These are phyloP conservation scores for Psylliodes chrysocephalus DNA, from an alignment of 2,888 invertebrate species.

Conservation along the genomic window DNA sequence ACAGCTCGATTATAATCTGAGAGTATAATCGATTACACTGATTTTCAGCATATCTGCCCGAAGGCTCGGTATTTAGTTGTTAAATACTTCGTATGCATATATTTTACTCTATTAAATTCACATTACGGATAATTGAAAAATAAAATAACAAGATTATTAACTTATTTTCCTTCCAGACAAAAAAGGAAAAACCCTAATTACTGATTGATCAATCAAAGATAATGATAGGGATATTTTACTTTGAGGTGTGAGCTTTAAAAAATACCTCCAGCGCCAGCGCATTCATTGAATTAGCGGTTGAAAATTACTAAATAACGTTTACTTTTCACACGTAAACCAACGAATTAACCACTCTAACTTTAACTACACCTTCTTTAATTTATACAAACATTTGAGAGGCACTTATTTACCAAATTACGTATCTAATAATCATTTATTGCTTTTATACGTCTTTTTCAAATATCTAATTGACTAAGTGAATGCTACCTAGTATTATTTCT, in stretches of 20 bases:
- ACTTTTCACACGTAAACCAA: conserved; percentile 27
- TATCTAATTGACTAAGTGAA: too few species aligned
- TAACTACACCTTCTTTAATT: neutral
- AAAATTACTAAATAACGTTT: conserved; percentile 27
- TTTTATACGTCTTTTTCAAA: too few species aligned
- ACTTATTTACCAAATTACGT: too few species aligned
- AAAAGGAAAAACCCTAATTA: conserved; percentile 32
- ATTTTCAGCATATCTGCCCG: conserved; percentile 43
- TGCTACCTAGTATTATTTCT: too few species aligned
- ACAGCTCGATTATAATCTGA: conserved; percentile 42
- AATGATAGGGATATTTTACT: conserved; percentile 32
- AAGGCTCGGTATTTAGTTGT: conserved; percentile 40
- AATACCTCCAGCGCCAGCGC: conserved; percentile 23
- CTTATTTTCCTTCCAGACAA: conserved; percentile 30
- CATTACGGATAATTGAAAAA: conserved; percentile 43
- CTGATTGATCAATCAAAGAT: conserved; percentile 29
- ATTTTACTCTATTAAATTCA: conserved; percentile 42
- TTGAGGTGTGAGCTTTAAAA: conserved; percentile 30
- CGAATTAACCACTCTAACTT: neutral
- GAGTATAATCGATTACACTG: conserved; percentile 44
- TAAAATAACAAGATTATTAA: conserved; percentile 38
- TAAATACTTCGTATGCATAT: conserved; percentile 42
- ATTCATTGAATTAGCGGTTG: conserved; percentile 27
- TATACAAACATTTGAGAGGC: neutral
- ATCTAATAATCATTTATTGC: too few species aligned